A percentile compares a stretch with the other conserved stretches of the same genome.
phyloP scores from a whole-genome alignment of 2,888 invertebrate species.

The Gari tellinella region DNA sequence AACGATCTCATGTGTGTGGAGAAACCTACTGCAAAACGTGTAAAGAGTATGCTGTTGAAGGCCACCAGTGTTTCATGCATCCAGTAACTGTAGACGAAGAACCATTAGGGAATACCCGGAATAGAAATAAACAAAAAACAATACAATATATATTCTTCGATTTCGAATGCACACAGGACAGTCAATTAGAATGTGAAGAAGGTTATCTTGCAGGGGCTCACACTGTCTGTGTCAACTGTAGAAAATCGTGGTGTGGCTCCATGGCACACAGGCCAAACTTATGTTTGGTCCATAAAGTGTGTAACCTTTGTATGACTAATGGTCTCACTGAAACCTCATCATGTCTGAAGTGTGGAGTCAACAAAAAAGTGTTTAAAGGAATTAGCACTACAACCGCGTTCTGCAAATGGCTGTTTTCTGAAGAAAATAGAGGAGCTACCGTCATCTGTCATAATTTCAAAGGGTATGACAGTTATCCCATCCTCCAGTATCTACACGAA shows the following conservation, averaged over 20 bases:
- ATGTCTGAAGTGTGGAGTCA: constrained; percentile 41
- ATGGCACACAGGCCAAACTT: constrained; percentile 44
- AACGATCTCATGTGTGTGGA: constrained; percentile 14
- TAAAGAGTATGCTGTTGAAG: constrained; percentile 16
- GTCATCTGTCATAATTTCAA: constrained; percentile 54
- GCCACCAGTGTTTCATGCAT: constrained; percentile 34
- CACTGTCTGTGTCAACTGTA: constrained; percentile 40
- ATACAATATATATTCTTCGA: constrained; percentile 38
- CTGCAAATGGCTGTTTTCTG: constrained; percentile 55
- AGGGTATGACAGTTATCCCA: constrained; percentile 40
- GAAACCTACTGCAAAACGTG: constrained; percentile 28
- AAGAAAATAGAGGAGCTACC: constrained; percentile 28
- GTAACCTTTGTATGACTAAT: constrained; percentile 30
- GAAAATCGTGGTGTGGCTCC: constrained; percentile 41
- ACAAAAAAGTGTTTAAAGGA: constrained; percentile 35
- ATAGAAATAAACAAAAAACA: neutral
- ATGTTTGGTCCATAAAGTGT: constrained; percentile 51
- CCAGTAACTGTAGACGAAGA: neutral
- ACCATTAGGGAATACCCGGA: neutral
- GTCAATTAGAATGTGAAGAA: constrained; percentile 17
- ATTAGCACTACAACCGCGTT: constrained; percentile 24
- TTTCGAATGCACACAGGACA: constrained; percentile 42
- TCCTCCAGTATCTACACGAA: constrained; percentile 30
- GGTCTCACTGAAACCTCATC: constrained; percentile 14
- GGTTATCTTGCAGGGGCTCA: constrained; percentile 15